phyloP scores from a whole-genome alignment of 2,113 vertebrate species.

The Ranitomeya imitator region DNA sequence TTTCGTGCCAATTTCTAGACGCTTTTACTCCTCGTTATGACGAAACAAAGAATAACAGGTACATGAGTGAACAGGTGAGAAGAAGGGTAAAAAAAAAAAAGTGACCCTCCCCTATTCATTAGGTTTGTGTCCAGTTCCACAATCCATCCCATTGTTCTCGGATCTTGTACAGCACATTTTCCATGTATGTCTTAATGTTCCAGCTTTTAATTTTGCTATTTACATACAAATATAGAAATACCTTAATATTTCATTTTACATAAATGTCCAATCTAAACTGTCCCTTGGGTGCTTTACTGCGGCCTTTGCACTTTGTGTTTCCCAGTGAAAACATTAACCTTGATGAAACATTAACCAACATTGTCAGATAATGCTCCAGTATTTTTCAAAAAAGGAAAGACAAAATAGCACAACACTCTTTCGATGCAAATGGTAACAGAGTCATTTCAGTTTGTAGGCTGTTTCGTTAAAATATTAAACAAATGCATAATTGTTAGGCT shows the following conservation, averaged over 20 bases:
- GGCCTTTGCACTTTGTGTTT: slow-evolving; percentile 48
- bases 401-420: neutral
- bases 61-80: neutral
- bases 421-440: neutral
- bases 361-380: neutral
- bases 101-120: neutral
- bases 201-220: neutral
- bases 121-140: neutral
- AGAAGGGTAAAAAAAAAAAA: neutral
- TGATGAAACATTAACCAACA: slow-evolving; percentile 63
- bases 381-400: neutral
- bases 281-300: neutral
- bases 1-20: neutral
- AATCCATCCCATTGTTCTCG: neutral
- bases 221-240: neutral
- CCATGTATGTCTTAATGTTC: neutral
- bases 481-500: neutral
- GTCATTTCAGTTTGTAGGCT: neutral
- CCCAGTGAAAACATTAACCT: slow-evolving; percentile 44
- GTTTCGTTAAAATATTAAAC: neutral
- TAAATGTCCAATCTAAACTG: neutral
- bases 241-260: neutral
- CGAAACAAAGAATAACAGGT: neutral
- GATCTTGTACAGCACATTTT: neutral
- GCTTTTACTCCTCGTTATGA: neutral